Conservation (phyloP, 2,888 invertebrate species). For the Drosophila recens region DNA sequence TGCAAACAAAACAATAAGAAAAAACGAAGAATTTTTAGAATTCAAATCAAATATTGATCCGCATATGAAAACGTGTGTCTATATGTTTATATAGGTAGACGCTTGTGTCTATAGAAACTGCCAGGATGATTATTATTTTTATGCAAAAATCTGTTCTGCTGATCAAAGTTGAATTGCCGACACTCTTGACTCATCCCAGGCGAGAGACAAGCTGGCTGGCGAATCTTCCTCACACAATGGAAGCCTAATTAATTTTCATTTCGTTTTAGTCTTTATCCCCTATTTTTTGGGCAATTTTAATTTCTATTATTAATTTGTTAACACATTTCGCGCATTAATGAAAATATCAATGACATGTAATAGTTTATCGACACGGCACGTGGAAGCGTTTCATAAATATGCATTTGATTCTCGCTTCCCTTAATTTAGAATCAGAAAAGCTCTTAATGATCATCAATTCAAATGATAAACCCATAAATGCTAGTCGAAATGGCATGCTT, state of each 20-base stretch:
- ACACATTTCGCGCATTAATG: slow-evolving; percentile 67
- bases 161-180: slow-evolving; percentile 66
- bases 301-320: slow-evolving; percentile 72
- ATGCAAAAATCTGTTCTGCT: slow-evolving; percentile 7
- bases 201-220: slow-evolving; percentile 68
- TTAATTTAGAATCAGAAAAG: slow-evolving; percentile 13
- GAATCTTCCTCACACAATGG: slow-evolving; percentile 48
- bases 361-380: slow-evolving; percentile 62
- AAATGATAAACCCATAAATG: slow-evolving; percentile 19
- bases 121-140: slow-evolving; percentile 19
- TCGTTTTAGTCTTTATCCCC: slow-evolving; percentile 32
- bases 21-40: slow-evolving; percentile 39
- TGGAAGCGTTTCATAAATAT: slow-evolving; percentile 71
- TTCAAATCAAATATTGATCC: slow-evolving; percentile 44
- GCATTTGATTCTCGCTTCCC: slow-evolving; percentile 45
- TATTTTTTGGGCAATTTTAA: slow-evolving; percentile 32
- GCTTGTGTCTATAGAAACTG: slow-evolving; percentile 14
- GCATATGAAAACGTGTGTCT: not conserved
- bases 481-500: slow-evolving; percentile 35
- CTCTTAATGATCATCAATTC: slow-evolving; percentile 28
- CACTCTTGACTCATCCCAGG: slow-evolving; percentile 54
- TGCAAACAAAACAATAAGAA: slow-evolving; percentile 18
- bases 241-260: slow-evolving; percentile 64
- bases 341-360: slow-evolving; percentile 26
- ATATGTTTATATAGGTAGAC: not conserved